phyloP scores from a whole-genome alignment of 2,797 vertebrate genomes.

The Delichon dasypus region DNA sequence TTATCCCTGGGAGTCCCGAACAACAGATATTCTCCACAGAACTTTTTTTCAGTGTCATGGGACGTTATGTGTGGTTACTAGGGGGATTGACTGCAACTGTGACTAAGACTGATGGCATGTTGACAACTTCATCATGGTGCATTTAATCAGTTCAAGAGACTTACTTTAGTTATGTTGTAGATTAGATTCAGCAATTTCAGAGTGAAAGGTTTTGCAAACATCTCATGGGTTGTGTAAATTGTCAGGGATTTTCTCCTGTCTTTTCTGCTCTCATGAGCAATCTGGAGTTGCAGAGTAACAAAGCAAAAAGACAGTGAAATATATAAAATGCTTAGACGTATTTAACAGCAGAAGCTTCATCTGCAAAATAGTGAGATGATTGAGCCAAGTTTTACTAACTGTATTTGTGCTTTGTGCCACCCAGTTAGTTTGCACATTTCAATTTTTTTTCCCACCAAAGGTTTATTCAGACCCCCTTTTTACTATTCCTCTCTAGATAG shows the following conservation, averaged over 20 bases:
- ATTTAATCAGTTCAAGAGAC: background rate
- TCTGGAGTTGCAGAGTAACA: background rate
- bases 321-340: background rate
- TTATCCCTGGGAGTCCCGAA: background rate
- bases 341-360: background rate
- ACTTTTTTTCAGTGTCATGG: background rate
- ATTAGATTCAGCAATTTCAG: background rate
- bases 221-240: background rate
- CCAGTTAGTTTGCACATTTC: background rate
- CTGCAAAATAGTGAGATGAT: background rate
- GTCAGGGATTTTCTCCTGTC: background rate
- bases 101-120: background rate
- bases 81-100: background rate
- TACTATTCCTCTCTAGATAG: slow-evolving; percentile 36
- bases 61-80: background rate
- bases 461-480: background rate
- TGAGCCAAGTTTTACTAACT: background rate
- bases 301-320: background rate
- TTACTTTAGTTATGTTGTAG: background rate
- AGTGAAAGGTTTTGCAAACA: background rate
- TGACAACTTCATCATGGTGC: background rate
- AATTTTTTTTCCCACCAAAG: background rate
- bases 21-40: background rate
- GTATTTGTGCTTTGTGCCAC: background rate
- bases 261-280: background rate